Evolutionary conservation across 2,113 vertebrate species (phyloP), one percentile per base, ranked within the genome.

Genomic region (Gasterosteus nipponicus): DNA sequence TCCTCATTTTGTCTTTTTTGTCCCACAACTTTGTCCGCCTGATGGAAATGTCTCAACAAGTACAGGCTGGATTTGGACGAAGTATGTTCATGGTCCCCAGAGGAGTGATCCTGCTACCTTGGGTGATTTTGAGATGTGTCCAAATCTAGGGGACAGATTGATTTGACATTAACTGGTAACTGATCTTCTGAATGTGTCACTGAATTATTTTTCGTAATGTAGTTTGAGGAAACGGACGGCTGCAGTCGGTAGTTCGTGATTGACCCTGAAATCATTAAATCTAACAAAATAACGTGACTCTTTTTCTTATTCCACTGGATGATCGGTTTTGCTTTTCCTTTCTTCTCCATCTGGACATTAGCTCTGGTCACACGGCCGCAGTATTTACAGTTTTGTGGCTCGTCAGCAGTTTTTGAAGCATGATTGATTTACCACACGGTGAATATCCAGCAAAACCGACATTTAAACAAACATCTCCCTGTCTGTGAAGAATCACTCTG

Each of bases 341-440:
- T 18, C 35, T 39, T 39, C 35, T 39, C 59, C 59, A 61, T 61
- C 59, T 61, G 59, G 59, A 22, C 19, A n/a, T 61, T 61, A 53
- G 68, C 29, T 77, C 33, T 35, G 49, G 33, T 51, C 63, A 51
- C 49, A 42, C 29, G 57, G 33, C 42, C 2, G 1, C 38, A 3
- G 19, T 31, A 63, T 63, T 29, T 39, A 11, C 33, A 65, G 33
- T 10, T 51, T 15, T 57, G 66, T 35, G 35, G 33, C 49, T 60
- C 1, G 22, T 62, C 67, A 68, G 61, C 62, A 42, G 69, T 46
- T 35, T 35, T 2, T 29, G 42, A 41, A 57, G 5, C 18, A 10
- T 54, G 64, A 78, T 54, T 54, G 15, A 74, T 65, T n/a, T 7
- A 74, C 56, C 51, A 69, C 14, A 16, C 7, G 15, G 39, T 29